Base-by-base conservation (phyloP, 2,113 vertebrate genomes). In the Chloroceryle aenea region DNA sequence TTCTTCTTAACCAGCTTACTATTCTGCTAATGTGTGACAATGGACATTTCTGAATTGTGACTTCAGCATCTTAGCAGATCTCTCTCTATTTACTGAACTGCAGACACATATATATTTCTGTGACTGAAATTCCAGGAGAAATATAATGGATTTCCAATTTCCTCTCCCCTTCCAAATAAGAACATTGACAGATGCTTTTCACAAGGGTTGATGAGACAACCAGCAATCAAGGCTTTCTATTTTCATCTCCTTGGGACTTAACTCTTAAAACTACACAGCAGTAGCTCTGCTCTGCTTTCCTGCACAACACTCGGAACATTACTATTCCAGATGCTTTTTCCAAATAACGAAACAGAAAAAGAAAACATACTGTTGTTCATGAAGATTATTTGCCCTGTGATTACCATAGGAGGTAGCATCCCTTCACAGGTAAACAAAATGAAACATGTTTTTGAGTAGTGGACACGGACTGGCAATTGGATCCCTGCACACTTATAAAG, bases 221-320 rank as follows among this genome's bases (percentile, higher is more conserved):
- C 76, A 66, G 93, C 73, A 97, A 93, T 96, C 93, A 96, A 96
- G 77, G 61, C 48, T 94, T 90, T 95, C 96, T 97, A 92, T 96
- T 97, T 96, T 95, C 83, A 82, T 94, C 96, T 92, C 85, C 58
- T 86, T 14, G 19, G 79, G 68, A 72, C 64, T 94, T 94, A 96
- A 95, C 87, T 93, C 93, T 88, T 89, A 72, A 72, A 72, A 45
- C n/a, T 71, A 43, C 38, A 66, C 62, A 64, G 64, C 50, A 92
- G 61, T 50, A 83, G 59, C 43, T 77, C 64, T 62, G 16, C 53
- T 91, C 47, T 79, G 62, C 53, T 89, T 89, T 71, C 74, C 63
- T 12, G 9, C 38, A 47, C 29, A 40, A 9, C 11, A 20, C 64
- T 95, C 30, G 34, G 48, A 47, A 34, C 32, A 40, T 61, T 92